Conservation (phyloP, 1,140 invertebrate genomes). For the Dinoponera quadriceps region DNA sequence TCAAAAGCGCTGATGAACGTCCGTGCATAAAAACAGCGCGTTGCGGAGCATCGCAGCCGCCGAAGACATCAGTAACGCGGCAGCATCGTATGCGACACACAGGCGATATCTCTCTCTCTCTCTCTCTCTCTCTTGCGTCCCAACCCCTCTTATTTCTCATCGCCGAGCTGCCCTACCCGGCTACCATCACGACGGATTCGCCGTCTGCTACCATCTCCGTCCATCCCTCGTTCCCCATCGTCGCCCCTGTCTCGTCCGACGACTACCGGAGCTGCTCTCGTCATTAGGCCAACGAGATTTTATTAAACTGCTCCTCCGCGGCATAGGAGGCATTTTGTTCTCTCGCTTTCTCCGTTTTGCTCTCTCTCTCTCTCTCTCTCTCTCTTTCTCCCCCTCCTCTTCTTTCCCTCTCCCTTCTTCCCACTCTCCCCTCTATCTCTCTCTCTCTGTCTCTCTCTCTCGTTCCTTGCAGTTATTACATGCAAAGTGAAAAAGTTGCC, state of each 20-base stretch:
- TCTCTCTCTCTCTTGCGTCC: constrained; percentile 23
- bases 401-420: too few relatives aligned
- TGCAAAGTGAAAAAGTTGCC: constrained; percentile 74
- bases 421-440: too few relatives aligned
- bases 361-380: not conserved
- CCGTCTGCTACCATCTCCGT: constrained; percentile 53
- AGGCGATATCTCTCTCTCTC: constrained; percentile 40
- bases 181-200: constrained; percentile 51
- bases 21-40: constrained; percentile 54
- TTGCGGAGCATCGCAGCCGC: constrained; percentile 11
- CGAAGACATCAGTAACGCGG: constrained; percentile 52
- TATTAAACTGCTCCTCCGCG: constrained; percentile 65
- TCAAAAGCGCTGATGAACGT: constrained; percentile 54
- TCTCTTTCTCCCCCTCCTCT: not conserved
- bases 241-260: constrained; percentile 49
- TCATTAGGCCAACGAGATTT: constrained; percentile 71
- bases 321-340: constrained; percentile 46
- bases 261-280: constrained; percentile 61
- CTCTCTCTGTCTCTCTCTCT: not conserved
- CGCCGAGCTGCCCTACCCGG: constrained; percentile 19
- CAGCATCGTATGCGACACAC: constrained; percentile 50
- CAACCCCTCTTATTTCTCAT: constrained; percentile 48
- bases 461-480: constrained; percentile 62
- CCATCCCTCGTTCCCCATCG: constrained; percentile 51
- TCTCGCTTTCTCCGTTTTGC: too few relatives aligned